These are phyloP conservation scores for Tenrec ecaudatus DNA, from an alignment of 2,113 vertebrate species.

Conservation along the genomic window DNA sequence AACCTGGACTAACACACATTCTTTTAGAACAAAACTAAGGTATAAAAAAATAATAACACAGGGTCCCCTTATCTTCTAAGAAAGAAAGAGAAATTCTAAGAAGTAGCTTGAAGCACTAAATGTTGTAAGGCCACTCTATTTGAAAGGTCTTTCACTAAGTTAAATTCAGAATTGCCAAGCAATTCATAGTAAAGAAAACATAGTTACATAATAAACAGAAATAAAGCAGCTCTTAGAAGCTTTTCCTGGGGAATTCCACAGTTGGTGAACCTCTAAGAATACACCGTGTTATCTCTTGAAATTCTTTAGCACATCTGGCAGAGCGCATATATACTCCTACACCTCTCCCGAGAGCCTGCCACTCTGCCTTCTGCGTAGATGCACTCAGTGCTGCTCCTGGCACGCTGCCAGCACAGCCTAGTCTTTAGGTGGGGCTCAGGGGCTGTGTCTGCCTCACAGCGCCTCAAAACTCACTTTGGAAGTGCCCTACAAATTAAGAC, in stretches of 20 bases:
- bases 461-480: not conserved
- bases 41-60: not conserved
- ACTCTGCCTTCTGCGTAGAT: conserved; percentile 2
- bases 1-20: too few species aligned
- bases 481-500: not conserved
- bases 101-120: not conserved
- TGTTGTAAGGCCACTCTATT: not conserved
- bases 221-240: not conserved
- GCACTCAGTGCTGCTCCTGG: not conserved
- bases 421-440: not conserved
- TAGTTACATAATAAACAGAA: conserved; percentile 15
- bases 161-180: conserved; percentile 9
- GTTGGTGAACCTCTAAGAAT: not conserved
- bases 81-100: not conserved
- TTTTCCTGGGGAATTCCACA: conserved; percentile 39
- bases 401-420: not conserved
- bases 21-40: conserved; percentile 20
- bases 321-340: not conserved
- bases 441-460: not conserved
- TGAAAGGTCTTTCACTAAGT: not conserved
- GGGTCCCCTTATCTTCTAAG: not conserved
- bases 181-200: not conserved
- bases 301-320: conserved; percentile 42
- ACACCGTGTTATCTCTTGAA: conserved; percentile 4
- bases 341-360: not conserved